A percentile compares a stretch with the other conserved stretches of the same genome.
Evolutionary conservation across 2,797 vertebrate species (phyloP).

Genomic region (Eulemur albifrons): DNA sequence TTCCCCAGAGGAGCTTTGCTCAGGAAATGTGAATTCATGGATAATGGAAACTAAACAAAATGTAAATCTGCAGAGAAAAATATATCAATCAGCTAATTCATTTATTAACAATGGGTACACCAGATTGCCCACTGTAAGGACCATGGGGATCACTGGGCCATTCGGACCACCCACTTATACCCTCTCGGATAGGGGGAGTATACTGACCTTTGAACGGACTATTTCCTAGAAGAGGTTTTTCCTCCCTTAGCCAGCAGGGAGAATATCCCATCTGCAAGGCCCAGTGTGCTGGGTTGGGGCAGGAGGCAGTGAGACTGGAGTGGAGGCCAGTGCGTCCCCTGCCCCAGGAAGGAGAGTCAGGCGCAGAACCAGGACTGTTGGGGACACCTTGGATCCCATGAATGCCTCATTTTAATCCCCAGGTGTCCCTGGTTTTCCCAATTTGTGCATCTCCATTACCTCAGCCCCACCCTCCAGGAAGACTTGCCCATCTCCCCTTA

Average conservation of each 20-base stretch:
- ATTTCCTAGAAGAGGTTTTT: not conserved
- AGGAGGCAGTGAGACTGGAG: not conserved
- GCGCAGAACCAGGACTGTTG: not conserved
- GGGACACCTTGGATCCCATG: not conserved
- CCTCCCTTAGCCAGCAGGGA: not conserved
- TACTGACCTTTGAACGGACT: not conserved
- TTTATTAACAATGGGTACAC: not conserved
- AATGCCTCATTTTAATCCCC: not conserved
- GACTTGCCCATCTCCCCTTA: not conserved
- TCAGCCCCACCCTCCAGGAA: not conserved
- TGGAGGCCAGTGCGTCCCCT: not conserved
- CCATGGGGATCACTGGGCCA: not conserved
- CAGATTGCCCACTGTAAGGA: not conserved
- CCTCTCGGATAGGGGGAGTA: not conserved
- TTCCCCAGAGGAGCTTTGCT: not conserved
- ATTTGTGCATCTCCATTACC: not conserved
- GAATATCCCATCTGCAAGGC: not conserved
- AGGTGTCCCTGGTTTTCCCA: not conserved
- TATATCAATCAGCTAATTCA: not conserved
- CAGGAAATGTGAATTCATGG: slow-evolving; percentile 23
- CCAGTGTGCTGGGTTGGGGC: not conserved
- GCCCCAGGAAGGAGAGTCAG: not conserved
- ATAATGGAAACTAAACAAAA: not conserved
- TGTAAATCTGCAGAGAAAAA: not conserved
- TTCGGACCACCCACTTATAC: not conserved